Conservation (phyloP, 2,888 invertebrate genomes). For the Nowickia ferox region DNA sequence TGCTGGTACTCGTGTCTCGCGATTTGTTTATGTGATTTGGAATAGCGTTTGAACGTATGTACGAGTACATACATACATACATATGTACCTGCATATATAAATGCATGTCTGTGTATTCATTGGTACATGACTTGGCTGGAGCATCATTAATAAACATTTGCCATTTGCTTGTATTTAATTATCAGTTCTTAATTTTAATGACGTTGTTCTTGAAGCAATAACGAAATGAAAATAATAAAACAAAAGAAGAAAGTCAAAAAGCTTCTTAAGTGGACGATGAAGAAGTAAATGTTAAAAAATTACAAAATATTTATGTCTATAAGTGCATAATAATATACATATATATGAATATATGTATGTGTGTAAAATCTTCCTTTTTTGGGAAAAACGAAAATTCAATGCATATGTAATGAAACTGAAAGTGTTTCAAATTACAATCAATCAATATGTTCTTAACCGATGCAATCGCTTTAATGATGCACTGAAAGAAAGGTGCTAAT, state of each 20-base stretch:
- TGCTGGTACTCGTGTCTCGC: constrained; percentile 38
- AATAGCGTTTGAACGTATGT: constrained; percentile 12
- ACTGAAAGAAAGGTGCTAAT: constrained; percentile 25
- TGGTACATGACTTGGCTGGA: constrained; percentile 21
- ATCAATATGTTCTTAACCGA: constrained; percentile 45
- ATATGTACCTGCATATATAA: neutral
- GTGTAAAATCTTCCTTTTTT: constrained; percentile 3
- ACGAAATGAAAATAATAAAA: constrained; percentile 14
- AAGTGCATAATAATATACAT: too few relatives aligned
- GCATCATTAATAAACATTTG: constrained; percentile 57
- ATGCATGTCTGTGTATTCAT: neutral
- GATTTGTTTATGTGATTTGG: constrained; percentile 50
- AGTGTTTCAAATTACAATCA: constrained; percentile 69
- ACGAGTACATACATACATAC: constrained; percentile 8
- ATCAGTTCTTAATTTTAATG: constrained; percentile 65
- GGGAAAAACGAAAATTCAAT: constrained; percentile 53
- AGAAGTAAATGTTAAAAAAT: constrained; percentile 9
- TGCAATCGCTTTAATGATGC: constrained; percentile 33
- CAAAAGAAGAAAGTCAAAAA: neutral
- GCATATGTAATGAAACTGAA: constrained; percentile 71
- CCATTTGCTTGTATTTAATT: constrained; percentile 64
- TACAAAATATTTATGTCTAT: constrained; percentile 2
- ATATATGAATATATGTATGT: too few relatives aligned
- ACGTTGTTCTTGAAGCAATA: constrained; percentile 60
- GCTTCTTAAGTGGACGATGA: constrained; percentile 32